Conservation (phyloP, 1,140 invertebrate species). For the Philotrypesis tridentata region DNA sequence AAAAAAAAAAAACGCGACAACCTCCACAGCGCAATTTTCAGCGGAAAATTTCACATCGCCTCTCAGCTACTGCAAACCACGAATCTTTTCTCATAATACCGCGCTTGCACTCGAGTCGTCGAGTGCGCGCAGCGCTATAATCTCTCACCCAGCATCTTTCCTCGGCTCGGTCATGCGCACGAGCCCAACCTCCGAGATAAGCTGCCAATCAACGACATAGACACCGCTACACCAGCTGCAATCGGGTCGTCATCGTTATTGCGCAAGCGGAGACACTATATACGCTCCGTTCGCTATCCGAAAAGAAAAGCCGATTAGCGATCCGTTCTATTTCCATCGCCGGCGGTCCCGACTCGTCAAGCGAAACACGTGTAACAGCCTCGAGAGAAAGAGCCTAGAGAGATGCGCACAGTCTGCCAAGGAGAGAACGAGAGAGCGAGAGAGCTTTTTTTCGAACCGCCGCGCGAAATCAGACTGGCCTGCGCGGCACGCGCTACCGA, state of each 20-base stretch:
- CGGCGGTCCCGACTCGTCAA: constrained; percentile 10
- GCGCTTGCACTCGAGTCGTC: too few species aligned
- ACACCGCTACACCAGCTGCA: background rate
- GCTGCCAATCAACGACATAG: background rate
- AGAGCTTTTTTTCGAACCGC: background rate
- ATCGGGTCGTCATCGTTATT: background rate
- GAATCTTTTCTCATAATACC: background rate
- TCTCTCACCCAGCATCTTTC: background rate
- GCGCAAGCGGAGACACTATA: background rate
- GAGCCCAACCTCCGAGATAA: background rate
- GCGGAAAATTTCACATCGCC: background rate
- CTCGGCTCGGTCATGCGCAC: too few species aligned
- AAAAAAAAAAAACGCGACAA: too few species aligned
- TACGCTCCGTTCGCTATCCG: background rate
- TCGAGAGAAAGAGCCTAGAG: too few species aligned
- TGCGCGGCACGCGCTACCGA: background rate
- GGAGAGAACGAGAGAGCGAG: too few species aligned
- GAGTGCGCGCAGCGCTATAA: background rate
- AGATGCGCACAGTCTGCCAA: constrained; percentile 14
- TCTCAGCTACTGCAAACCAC: background rate
- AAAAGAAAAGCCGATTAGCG: constrained; percentile 37
- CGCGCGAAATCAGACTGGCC: constrained; percentile 6
- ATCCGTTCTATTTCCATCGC: constrained; percentile 35
- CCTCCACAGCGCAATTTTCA: background rate
- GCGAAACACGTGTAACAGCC: constrained; percentile 31